Conservation (phyloP, 2,113 vertebrate species). For the Vidua macroura region DNA sequence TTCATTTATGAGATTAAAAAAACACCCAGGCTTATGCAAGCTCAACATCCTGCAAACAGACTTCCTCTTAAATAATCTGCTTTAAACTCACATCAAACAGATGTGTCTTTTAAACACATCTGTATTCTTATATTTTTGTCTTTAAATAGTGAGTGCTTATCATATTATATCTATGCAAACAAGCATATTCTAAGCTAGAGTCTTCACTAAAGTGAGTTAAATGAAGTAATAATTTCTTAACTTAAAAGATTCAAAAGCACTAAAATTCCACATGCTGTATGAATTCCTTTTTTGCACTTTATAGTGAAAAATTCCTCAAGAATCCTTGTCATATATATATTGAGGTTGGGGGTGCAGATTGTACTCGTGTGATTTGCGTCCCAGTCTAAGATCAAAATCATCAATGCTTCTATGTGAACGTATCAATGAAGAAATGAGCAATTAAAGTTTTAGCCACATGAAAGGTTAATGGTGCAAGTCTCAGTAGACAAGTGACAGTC, state of each 20-base stretch:
- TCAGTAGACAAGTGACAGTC: not conserved
- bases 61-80: not conserved
- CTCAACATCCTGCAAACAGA: not conserved
- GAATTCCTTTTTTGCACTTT: not conserved
- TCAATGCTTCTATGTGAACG: not conserved
- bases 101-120: not conserved
- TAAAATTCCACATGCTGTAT: not conserved
- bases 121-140: not conserved
- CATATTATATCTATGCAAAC: not conserved
- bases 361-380: not conserved
- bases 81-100: not conserved
- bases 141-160: not conserved
- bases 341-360: accelerated
- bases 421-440: not conserved
- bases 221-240: not conserved
- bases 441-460: not conserved
- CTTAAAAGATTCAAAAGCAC: not conserved
- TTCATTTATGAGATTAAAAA: not conserved
- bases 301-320: not conserved
- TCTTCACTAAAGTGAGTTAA: not conserved
- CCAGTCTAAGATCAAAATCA: not conserved
- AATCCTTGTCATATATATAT: not conserved
- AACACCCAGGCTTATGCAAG: accelerated
- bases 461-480: not conserved
- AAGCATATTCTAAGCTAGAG: not conserved